A percentile compares a stretch with the other conserved stretches of the same genome.
phyloP scores from a whole-genome alignment of 2,113 vertebrate genomes.

The Haplotaxodon microlepis region DNA sequence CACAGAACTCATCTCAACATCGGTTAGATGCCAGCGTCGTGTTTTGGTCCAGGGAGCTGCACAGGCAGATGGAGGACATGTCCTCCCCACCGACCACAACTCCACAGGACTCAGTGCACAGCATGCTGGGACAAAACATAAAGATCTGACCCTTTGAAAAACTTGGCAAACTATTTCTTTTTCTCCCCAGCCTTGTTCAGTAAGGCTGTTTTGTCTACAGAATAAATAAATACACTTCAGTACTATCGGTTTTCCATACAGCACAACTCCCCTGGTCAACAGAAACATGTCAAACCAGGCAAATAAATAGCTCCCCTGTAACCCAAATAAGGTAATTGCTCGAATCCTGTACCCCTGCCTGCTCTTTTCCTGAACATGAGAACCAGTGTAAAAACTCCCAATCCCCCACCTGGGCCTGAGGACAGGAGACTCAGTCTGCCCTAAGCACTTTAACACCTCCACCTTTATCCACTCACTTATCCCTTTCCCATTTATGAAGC shows the following conservation, averaged over 20 bases:
- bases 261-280: slow-evolving; percentile 25
- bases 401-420: neutral
- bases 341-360: slow-evolving; percentile 42
- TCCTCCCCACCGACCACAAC: slow-evolving; percentile 26
- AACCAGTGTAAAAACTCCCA: slow-evolving; percentile 7
- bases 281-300: slow-evolving; percentile 52
- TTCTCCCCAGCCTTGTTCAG: slow-evolving; percentile 6
- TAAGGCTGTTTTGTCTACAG: slow-evolving; percentile 41
- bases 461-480: neutral
- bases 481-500: neutral
- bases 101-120: neutral
- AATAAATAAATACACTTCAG: slow-evolving; percentile 61
- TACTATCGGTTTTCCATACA: slow-evolving; percentile 38
- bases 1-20: neutral
- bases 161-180: neutral
- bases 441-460: slow-evolving; percentile 13
- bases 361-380: slow-evolving; percentile 49
- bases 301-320: slow-evolving; percentile 65
- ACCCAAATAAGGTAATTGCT: slow-evolving; percentile 63
- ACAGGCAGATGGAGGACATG: slow-evolving; percentile 42
- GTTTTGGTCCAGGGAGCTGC: neutral
- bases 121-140: neutral
- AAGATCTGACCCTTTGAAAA: slow-evolving; percentile 3
- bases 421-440: slow-evolving; percentile 10
- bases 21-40: slow-evolving; percentile 5